Percentiles rank a stretch among this genome's conserved stretches.
These are phyloP conservation scores for Microcebus ravelobensis DNA, from an alignment of 2,113 vertebrate genomes.

Conservation along the genomic window DNA sequence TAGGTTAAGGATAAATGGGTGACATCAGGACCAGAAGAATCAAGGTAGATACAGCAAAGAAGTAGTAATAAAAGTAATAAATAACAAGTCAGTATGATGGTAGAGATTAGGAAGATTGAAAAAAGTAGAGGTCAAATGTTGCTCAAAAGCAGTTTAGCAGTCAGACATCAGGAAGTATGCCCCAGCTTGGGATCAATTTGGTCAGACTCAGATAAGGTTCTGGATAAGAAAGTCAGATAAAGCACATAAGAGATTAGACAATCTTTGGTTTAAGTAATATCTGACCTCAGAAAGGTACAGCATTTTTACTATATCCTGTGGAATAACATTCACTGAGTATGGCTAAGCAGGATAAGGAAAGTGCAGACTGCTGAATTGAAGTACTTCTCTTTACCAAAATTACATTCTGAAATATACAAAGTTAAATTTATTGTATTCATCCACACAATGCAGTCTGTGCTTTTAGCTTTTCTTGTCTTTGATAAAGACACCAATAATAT, in stretches of 20 bases:
- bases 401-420: background rate
- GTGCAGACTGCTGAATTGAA: background rate
- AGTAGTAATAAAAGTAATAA: background rate
- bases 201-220: slow-evolving; percentile 38
- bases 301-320: slow-evolving; percentile 11
- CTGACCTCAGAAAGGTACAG: background rate
- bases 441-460: background rate
- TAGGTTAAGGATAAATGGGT: background rate
- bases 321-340: background rate
- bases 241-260: slow-evolving; percentile 7
- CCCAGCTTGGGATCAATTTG: background rate
- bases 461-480: background rate
- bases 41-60: background rate
- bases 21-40: background rate
- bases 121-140: background rate
- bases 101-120: background rate
- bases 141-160: background rate
- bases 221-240: background rate
- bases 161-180: background rate
- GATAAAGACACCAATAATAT: background rate
- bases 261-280: background rate
- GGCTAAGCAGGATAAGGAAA: background rate
- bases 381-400: background rate
- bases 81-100: background rate
- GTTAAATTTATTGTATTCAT: background rate